Evolutionary conservation across 1,140 invertebrate species (phyloP).

Genomic region (Macrotrachela quadricornifera): DNA sequence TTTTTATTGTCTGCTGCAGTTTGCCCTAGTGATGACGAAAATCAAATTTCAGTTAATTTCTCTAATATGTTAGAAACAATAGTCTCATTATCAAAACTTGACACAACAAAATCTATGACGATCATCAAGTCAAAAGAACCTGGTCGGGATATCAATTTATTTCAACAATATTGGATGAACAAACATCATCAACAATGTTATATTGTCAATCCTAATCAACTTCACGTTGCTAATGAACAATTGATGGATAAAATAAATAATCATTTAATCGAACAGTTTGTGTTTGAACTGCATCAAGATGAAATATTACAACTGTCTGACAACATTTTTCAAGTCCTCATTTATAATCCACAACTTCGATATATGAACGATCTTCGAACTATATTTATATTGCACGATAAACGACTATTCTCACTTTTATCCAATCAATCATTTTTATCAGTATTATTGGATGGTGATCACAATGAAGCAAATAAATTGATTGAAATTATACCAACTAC

Average conservation of each 20-base stretch:
- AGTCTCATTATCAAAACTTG: not conserved
- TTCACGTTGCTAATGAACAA: no score
- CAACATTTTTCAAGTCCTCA: not conserved
- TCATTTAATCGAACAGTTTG: conserved; percentile 1
- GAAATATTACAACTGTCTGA: conserved; percentile 1
- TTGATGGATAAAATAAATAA: not conserved
- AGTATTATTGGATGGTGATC: no score
- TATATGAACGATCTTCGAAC: conserved; percentile 7
- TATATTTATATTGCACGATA: conserved; percentile 5
- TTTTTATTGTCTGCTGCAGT: not conserved
- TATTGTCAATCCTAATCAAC: no score
- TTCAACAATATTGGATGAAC: not conserved
- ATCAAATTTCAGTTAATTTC: not conserved
- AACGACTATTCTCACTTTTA: conserved; percentile 3
- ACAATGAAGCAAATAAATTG: no score
- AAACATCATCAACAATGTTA: no score
- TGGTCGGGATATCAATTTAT: conserved; percentile 1
- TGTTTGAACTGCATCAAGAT: conserved; percentile 5
- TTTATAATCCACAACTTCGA: not conserved
- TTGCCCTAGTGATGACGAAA: not conserved
- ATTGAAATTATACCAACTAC: no score
- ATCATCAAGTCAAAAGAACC: conserved; percentile 2
- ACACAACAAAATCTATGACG: not conserved
- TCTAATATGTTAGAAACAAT: not conserved
- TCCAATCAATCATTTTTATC: no score